Percentiles rank a stretch among this genome's conserved stretches.
Evolutionary conservation across 1,140 invertebrate species (phyloP).

Genomic region (Vanessa atalanta): DNA sequence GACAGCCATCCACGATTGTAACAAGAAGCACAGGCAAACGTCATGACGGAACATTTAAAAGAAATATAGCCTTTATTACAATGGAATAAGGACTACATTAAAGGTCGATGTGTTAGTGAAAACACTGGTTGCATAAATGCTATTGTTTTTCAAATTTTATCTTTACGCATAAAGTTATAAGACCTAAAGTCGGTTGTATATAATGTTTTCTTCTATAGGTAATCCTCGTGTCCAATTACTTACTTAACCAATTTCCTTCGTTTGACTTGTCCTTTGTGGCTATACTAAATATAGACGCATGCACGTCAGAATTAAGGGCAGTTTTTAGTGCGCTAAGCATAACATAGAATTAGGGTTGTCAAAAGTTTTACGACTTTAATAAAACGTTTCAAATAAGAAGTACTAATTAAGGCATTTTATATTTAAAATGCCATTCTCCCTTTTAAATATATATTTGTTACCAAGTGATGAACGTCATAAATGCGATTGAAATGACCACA

Average conservation of each 20-base stretch:
- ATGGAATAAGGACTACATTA: neutral
- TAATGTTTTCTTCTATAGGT: conserved; percentile 3
- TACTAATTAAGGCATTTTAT: too few relatives aligned
- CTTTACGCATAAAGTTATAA: neutral
- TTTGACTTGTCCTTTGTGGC: conserved; percentile 35
- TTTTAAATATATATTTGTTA: too few relatives aligned
- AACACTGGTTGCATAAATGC: neutral
- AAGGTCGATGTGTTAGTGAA: neutral
- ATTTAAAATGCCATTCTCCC: too few relatives aligned
- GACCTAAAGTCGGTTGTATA: neutral
- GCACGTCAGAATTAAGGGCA: conserved; percentile 1
- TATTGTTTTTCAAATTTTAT: neutral
- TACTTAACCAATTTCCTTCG: conserved; percentile 50
- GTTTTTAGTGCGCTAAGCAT: neutral
- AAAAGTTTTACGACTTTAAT: neutral
- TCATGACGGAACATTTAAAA: neutral
- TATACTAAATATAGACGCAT: conserved; percentile 21
- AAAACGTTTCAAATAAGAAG: too few relatives aligned
- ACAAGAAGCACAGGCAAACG: neutral
- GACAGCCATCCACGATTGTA: conserved; percentile 9
- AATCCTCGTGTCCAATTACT: conserved; percentile 41
- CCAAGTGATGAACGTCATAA: too few relatives aligned
- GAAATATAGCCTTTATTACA: conserved; percentile 10
- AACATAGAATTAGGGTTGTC: neutral
- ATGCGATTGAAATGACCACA: too few relatives aligned